Conservation (phyloP, 2,888 invertebrate genomes). For the Hydriomena furcata region DNA sequence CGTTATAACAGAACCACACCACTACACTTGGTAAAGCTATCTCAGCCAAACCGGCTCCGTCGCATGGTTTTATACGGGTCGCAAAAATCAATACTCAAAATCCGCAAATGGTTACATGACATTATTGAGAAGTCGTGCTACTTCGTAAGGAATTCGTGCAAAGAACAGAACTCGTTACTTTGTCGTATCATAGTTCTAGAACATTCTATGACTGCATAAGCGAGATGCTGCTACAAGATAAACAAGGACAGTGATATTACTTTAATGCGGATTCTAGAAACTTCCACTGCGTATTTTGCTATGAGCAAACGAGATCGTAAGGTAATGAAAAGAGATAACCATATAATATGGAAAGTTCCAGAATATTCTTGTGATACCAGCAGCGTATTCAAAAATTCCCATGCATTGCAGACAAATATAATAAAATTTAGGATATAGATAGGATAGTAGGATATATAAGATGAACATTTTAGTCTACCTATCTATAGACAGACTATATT, state of each 20-base stretch:
- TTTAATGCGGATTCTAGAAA: constrained; percentile 22
- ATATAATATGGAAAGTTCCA: constrained; percentile 26
- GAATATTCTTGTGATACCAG: constrained; percentile 31
- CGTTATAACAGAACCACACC: constrained; percentile 48
- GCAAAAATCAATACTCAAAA: constrained; percentile 25
- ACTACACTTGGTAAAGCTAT: constrained; percentile 57
- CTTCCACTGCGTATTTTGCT: constrained; percentile 2
- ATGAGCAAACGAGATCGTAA: constrained; percentile 18
- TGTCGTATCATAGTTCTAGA: constrained; percentile 38
- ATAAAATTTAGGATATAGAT: too few relatives aligned
- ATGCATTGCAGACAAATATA: too few relatives aligned
- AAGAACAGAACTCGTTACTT: constrained; percentile 20
- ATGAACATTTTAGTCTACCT: too few relatives aligned
- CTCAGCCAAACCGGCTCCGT: constrained; percentile 36
- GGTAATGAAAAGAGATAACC: constrained; percentile 14
- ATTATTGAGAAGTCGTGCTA: constrained; percentile 10
- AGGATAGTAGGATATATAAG: too few relatives aligned
- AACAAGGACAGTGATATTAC: constrained; percentile 18
- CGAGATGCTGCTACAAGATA: constrained; percentile 31
- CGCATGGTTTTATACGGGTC: constrained; percentile 51
- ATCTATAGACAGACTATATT: too few relatives aligned
- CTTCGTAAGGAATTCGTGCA: not conserved
- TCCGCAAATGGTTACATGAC: constrained; percentile 26
- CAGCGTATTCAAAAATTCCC: not conserved
- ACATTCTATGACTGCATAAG: constrained; percentile 40